These are phyloP conservation scores for Corythornis cristatus DNA, from an alignment of 2,113 vertebrate species.

Conservation along the genomic window DNA sequence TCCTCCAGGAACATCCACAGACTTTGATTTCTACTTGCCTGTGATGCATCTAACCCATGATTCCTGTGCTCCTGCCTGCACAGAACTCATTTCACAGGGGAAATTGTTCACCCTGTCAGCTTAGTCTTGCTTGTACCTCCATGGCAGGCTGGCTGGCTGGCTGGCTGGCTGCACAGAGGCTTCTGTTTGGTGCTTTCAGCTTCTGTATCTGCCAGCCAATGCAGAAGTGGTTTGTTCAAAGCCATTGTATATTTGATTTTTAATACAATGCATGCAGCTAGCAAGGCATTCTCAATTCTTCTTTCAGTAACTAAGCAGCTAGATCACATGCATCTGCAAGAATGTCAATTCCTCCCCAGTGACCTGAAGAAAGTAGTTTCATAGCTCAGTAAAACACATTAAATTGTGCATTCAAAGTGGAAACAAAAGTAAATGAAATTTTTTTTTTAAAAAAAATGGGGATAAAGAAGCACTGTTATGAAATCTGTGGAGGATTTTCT, in stretches of 20 bases:
- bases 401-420: background rate
- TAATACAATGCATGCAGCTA: background rate
- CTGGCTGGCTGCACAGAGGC: background rate
- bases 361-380: background rate
- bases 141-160: background rate
- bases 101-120: background rate
- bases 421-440: background rate
- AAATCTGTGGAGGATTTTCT: background rate
- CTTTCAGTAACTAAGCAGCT: background rate
- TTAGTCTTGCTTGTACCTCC: background rate
- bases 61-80: background rate
- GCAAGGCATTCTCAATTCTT: background rate
- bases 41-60: background rate
- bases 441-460: background rate
- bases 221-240: background rate
- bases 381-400: background rate
- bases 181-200: background rate
- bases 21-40: background rate
- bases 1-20: background rate
- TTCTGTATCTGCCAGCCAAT: background rate
- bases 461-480: background rate
- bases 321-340: background rate
- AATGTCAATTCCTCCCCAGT: background rate
- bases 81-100: background rate
- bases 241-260: background rate